These are phyloP conservation scores for Porites divaricata DNA, from an alignment of 92 coral and sea anemone species.

Conservation along the genomic window DNA sequence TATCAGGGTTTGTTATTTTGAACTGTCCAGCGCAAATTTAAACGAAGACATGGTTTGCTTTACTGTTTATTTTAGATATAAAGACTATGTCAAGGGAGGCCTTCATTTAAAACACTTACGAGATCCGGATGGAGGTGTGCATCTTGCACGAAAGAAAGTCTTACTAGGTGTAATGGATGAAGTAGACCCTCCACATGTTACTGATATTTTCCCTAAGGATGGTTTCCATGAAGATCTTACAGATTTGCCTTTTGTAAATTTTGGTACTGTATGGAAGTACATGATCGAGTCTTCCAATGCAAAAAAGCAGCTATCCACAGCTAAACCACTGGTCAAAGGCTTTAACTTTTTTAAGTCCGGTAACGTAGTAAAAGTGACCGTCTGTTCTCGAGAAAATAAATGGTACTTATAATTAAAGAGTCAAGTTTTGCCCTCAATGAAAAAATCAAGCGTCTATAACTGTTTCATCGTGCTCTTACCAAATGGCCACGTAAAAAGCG, in stretches of 20 bases:
- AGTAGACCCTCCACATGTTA: conserved; percentile 23
- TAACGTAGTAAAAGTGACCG: conserved; percentile 27
- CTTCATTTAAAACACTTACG: conserved; percentile 51
- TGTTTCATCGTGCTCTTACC: too few relatives aligned
- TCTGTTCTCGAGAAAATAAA: not conserved
- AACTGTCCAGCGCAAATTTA: not conserved
- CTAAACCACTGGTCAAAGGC: conserved; percentile 66
- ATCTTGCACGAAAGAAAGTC: conserved; percentile 50
- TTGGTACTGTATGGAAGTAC: conserved; percentile 47
- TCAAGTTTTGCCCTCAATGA: too few relatives aligned
- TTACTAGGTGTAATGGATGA: conserved; percentile 50
- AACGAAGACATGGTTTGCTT: not conserved
- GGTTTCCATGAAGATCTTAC: too few relatives aligned
- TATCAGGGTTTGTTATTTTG: too few relatives aligned
- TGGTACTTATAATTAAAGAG: too few relatives aligned
- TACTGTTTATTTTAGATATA: conserved; percentile 7
- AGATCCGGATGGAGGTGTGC: conserved; percentile 63
- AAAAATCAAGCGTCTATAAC: too few relatives aligned
- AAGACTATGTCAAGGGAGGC: conserved; percentile 43
- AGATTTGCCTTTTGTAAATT: too few relatives aligned
- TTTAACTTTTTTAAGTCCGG: conserved; percentile 62
- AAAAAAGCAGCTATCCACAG: conserved; percentile 63
- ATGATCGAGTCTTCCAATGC: conserved; percentile 57
- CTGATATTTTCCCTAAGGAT: conserved; percentile 17
- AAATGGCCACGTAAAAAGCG: too few relatives aligned